Evolutionary conservation across 2,888 invertebrate species (phyloP), one percentile per base, ranked within the genome.

Genomic region (Epinotia brunnichana): DNA sequence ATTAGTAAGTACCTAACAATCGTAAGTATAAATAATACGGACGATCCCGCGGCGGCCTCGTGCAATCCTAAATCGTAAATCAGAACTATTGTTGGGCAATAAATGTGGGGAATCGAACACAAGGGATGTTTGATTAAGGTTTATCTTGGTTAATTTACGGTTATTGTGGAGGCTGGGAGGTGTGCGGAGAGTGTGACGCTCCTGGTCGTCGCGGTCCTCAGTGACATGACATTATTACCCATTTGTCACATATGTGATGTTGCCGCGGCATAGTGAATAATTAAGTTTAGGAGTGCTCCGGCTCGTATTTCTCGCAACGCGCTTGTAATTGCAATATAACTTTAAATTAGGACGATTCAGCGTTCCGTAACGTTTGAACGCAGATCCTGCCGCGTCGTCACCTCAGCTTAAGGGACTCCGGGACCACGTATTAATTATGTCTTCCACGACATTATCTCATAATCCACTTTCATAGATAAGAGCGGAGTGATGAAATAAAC

Each of bases 111-210:
- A 87, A 89, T 90, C 87, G 91, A 91, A 88, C 90, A 88, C 91
- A 86, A 87, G 90, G 90, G 90, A 90, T 88, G 86, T 89, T 91
- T 91, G 90, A 92, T 91, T 91, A 92, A 89, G 90, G 88, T 90
- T 91, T 92, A 92, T 91, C 90, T 89, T 82, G 83, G 87, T 88
- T 90, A 90, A 91, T 91, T 91, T 91, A 90, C 86, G 87, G 84
- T 88, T 89, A 90, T 88, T 86, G 87, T 86, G 79, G 80, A 80
- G 57, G 70, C 59, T 24, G 60, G 57, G 72, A 69, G 66, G 61
- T 71, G 56, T 72, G 74, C 54, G 54, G 19, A 62, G 63, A 67
- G 63, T 69, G 72, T 69, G 69, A 69, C 74, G 60, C 53, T 35
- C 21, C 59, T 29, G 69, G 41, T 35, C 59, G 24, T n/a, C 44